Percentiles rank a stretch among this genome's conserved stretches.
phyloP scores from a whole-genome alignment of 2,888 invertebrate species.

The Zhuqinia jingwanae region DNA sequence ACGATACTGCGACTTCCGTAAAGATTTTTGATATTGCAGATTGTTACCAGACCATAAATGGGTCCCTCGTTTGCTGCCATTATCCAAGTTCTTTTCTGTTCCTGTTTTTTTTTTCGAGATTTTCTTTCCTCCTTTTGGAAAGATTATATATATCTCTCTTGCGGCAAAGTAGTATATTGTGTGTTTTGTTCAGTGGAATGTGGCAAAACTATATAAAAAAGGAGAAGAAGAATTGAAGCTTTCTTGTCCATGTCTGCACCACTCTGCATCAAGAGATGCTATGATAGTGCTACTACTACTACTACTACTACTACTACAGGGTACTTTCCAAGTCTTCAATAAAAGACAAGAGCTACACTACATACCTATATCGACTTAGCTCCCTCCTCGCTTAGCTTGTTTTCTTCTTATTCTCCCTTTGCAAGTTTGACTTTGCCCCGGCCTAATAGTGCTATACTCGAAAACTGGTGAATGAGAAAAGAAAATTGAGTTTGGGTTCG shows the following conservation, averaged over 20 bases:
- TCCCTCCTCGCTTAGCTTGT: not conserved
- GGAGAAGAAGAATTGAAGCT: not conserved
- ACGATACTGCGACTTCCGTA: constrained; percentile 2
- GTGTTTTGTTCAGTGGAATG: not conserved
- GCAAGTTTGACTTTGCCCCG: not conserved
- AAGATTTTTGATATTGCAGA: constrained; percentile 33
- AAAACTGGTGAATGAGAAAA: not conserved
- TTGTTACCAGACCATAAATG: constrained; percentile 25
- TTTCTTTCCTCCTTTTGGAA: not conserved
- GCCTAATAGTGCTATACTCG: not conserved
- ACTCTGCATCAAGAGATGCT: not conserved
- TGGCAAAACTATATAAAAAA: not conserved
- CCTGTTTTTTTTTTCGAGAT: not conserved
- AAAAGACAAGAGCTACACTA: not conserved
- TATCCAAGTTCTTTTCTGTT: not conserved
- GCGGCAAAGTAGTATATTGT: not conserved
- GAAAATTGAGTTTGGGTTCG: not conserved
- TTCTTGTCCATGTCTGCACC: not conserved
- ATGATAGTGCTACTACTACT: not conserved
- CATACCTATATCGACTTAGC: not conserved
- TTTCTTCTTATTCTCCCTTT: too few species aligned
- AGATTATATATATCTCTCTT: constrained; percentile 7
- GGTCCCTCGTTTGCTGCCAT: constrained; percentile 34
- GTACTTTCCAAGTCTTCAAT: constrained; percentile 2
- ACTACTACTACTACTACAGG: not conserved